These are phyloP conservation scores for Echeneis naucrates DNA, from an alignment of 2,797 vertebrate genomes.

Conservation along the genomic window DNA sequence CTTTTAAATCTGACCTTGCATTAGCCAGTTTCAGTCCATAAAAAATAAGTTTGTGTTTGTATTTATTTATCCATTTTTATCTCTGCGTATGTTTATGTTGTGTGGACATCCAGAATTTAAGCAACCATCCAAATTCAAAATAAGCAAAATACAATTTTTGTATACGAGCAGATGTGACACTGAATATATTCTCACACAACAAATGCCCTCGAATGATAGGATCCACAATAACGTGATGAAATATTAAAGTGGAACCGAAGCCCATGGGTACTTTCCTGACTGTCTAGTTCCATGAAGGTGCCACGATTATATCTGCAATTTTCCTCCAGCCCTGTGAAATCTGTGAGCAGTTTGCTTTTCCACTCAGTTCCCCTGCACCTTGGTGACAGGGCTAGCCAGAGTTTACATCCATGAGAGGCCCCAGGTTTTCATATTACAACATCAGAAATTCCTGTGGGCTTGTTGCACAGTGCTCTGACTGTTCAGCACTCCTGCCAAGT, in stretches of 20 bases:
- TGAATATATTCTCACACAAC: background rate
- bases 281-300: constrained; percentile 31
- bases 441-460: constrained; percentile 80
- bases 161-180: constrained; percentile 11
- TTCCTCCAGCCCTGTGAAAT: constrained; percentile 57
- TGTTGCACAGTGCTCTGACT: constrained; percentile 78
- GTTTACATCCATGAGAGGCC: constrained; percentile 76
- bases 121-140: no score
- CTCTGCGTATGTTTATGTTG: background rate
- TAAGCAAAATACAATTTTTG: background rate
- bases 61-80: background rate
- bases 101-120: no score
- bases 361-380: constrained; percentile 66
- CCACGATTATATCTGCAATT: constrained; percentile 45
- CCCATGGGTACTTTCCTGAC: constrained; percentile 17
- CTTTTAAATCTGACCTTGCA: constrained; percentile 3
- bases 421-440: constrained; percentile 78
- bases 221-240: constrained; percentile 12
- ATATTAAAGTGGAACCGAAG: constrained; percentile 17
- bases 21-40: background rate
- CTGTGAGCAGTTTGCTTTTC: constrained; percentile 77
- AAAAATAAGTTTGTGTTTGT: background rate
- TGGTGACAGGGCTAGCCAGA: constrained; percentile 68
- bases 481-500: constrained; percentile 72
- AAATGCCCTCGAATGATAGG: constrained; percentile 17